Evolutionary conservation across 2,888 invertebrate species (phyloP).

Genomic region (Biston betularia): DNA sequence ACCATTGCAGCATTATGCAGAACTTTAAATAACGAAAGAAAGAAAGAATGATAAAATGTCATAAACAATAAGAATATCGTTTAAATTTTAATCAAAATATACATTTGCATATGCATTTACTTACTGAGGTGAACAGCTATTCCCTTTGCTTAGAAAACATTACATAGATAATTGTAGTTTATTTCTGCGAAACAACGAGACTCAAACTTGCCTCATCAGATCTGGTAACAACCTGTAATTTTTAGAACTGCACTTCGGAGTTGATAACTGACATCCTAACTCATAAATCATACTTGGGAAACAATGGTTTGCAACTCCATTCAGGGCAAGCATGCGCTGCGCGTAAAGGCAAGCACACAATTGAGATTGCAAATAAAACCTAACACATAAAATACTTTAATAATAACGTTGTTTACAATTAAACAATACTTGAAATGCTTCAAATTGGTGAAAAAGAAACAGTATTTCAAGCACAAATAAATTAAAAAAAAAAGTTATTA

Average conservation of each 20-base stretch:
- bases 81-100: no score
- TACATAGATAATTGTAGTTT: not conserved
- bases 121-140: no score
- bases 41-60: no score
- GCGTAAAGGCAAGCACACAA: not conserved
- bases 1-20: no score
- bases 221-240: constrained; percentile 11
- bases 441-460: no score
- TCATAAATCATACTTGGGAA: constrained; percentile 14
- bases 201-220: constrained; percentile 1
- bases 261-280: constrained; percentile 13
- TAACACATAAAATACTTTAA: not conserved
- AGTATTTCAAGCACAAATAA: no score
- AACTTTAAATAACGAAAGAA: no score
- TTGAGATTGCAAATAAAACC: not conserved
- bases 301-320: constrained; percentile 13
- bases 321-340: not conserved
- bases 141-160: not conserved
- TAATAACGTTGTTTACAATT: no score
- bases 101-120: no score
- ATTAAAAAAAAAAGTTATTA: no score
- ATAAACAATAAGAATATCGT: no score
- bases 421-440: no score
- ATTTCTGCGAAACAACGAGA: not conserved
- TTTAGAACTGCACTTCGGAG: not conserved